Base-by-base conservation (phyloP, 1,140 invertebrate species). In the Euborellia annulipes region DNA sequence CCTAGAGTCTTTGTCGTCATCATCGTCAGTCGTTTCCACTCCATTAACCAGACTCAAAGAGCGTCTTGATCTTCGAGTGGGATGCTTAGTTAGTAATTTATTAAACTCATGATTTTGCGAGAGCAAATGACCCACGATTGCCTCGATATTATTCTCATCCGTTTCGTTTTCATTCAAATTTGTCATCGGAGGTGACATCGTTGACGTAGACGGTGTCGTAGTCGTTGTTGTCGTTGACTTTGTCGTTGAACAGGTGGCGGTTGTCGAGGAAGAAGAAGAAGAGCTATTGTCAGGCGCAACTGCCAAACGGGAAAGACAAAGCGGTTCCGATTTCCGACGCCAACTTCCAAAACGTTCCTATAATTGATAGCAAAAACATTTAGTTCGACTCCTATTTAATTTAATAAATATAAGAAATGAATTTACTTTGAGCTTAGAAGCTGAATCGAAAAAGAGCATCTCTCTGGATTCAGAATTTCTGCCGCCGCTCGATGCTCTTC, bases 101-200 rank as follows among this genome's bases (percentile, higher is more conserved):
- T 87, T 81, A 48, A 88, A 85, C 52, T 87, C 83, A 52, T 81
- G 72, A 55, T 82, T 87, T 55, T 87, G 79, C 72, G 85, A 80
- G 2, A 89, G 64, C 16, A 89, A 67, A 57, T 87, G 81, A 13
- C 82, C 76, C 18, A 89, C 83, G 22, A 90, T 86, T 55, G 82
- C 73, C 54, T 84, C 81, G 23, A 85, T 38, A 38, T 20, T 38
- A n/a, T 38, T 20, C 14, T 17, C 36, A 6, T 38, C 36, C 4
- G 14, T 16, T 38, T 17, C 36, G 19, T 8, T n/a, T 16, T 38
- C 36, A 38, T 20, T 20, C 36, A 6, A 11, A 27, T 27, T 27
- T 27, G 23, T 6, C 11, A 11, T 6, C 4, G 23, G 11, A 27
- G 4, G 11, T 11, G 23, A 6, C 11, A 11, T 27, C 23, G 11